Conservation (phyloP, 2,797 vertebrate genomes). For the Tauraco hartlaubi region DNA sequence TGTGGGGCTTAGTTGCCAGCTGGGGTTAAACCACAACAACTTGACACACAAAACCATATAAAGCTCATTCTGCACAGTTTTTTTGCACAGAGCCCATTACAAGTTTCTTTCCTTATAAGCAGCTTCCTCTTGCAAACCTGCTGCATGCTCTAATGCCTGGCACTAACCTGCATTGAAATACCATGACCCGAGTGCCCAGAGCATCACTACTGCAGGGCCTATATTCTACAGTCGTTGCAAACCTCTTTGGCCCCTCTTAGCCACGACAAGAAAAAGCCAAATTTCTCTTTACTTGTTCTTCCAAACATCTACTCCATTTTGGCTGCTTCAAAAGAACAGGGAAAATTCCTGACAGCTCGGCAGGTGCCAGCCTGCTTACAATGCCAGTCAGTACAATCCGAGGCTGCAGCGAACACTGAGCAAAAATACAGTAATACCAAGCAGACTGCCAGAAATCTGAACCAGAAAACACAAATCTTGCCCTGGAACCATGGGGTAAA, state of each 20-base stretch:
- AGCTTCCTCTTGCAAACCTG: background rate
- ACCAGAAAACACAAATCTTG: background rate
- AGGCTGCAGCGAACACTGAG: background rate
- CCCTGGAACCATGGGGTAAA: background rate
- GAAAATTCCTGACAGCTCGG: background rate
- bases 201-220: background rate
- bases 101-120: background rate
- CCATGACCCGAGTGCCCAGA: background rate
- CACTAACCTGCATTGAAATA: background rate
- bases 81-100: background rate
- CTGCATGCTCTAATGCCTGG: background rate
- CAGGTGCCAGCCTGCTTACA: background rate
- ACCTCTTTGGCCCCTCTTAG: background rate
- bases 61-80: background rate
- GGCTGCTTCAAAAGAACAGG: background rate
- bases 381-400: background rate
- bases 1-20: too few relatives aligned
- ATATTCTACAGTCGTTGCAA: rapidly evolving
- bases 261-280: background rate
- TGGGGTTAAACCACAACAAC: too few relatives aligned
- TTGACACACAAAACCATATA: background rate
- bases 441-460: background rate
- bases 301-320: background rate
- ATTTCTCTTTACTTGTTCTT: background rate
- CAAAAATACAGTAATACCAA: rapidly evolving